Evolutionary conservation across 2,888 invertebrate species (phyloP).

Genomic region (Rotaria socialis): DNA sequence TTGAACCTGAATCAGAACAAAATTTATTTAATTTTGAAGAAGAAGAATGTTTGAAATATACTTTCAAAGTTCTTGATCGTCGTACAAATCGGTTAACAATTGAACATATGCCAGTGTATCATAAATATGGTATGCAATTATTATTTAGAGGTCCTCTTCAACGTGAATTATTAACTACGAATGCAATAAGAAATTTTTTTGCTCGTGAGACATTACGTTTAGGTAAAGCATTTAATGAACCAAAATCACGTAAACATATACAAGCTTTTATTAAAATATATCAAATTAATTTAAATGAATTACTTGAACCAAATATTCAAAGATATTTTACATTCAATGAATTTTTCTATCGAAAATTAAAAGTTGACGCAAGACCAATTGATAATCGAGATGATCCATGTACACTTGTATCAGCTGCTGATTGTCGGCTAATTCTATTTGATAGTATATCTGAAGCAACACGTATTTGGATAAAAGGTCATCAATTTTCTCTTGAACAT

Average conservation of each 20-base stretch:
- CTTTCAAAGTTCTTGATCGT: slow-evolving; percentile 23
- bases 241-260: slow-evolving; percentile 31
- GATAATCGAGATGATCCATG: slow-evolving; percentile 60
- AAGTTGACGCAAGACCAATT: slow-evolving; percentile 72
- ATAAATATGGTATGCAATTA: slow-evolving; percentile 15
- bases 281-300: neutral
- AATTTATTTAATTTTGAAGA: slow-evolving; percentile 8
- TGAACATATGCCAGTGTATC: slow-evolving; percentile 14
- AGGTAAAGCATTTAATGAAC: slow-evolving; percentile 15
- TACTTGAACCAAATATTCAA: slow-evolving; percentile 20
- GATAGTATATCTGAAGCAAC: neutral
- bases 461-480: slow-evolving; percentile 32
- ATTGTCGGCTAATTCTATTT: slow-evolving; percentile 11
- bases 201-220: slow-evolving; percentile 22
- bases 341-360: slow-evolving; percentile 79
- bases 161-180: slow-evolving; percentile 24
- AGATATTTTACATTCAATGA: slow-evolving; percentile 60
- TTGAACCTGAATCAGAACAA: neutral
- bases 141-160: slow-evolving; percentile 18
- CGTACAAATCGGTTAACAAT: neutral
- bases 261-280: slow-evolving; percentile 9
- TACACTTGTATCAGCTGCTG: slow-evolving; percentile 17
- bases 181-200: slow-evolving; percentile 23
- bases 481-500: slow-evolving; percentile 14
- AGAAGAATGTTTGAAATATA: neutral